Base-by-base conservation (phyloP, 2,888 invertebrate genomes). In the Synergus laeviventris region DNA sequence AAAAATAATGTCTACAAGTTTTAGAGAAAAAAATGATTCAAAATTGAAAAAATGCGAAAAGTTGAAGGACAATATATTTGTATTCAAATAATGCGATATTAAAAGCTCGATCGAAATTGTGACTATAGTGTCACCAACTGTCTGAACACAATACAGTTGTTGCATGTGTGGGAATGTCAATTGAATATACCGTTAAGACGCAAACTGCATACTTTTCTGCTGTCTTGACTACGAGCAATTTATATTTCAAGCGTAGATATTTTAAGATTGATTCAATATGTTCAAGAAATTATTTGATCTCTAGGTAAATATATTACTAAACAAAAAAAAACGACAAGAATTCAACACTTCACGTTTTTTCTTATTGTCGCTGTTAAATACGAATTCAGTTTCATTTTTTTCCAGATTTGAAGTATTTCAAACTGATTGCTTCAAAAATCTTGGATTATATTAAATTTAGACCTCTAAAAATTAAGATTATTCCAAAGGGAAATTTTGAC, bases 151-250 rank as follows among this genome's bases (percentile, higher is more conserved):
- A 42, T 42, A 36, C 11, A 59, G 24, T 59, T 49, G 11, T 9
- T 70, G 49, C n/a, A 54, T 49, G 70, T 54, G 70, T 70, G 70
- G 70, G 70, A 45, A 12, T 70, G 45, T 70, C 31, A 70, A 70
- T 70, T 70, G n/a, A 14, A n/a, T 70, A 24, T 70, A 54, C 70
- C 70, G 70, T 70, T 70, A 70, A 31, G 49, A 5, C 31, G 11
- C 36, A 49, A 70, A 49, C 70, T n/a, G 70, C 70, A 70, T 70
- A 70, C 36, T 70, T 49, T 70, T 70, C 36, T 70, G 36, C n/a
- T 54, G 24, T 16, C 31, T 49, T 49, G 49, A 45, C 66, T 45
- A 42, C 24, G 7, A 66, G 70, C 9, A 21, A 14, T 24, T 49
- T 49, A 49, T 70, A 49, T 54, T 54, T 54, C 70, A 70, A 31